These are phyloP conservation scores for Mus caroli DNA, from an alignment of 2,797 vertebrate genomes.

Conservation along the genomic window DNA sequence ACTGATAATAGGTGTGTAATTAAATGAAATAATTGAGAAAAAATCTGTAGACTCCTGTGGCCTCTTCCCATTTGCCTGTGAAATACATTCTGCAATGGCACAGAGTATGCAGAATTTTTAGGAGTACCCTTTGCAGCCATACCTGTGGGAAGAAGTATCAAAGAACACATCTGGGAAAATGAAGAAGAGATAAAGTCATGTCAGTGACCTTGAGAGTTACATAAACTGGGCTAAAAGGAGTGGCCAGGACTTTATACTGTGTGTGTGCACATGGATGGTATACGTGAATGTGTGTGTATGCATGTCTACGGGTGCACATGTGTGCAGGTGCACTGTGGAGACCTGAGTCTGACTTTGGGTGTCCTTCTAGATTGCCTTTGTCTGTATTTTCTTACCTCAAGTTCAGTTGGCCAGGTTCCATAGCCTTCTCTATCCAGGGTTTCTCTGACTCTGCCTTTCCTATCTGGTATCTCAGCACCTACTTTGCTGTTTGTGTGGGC, in stretches of 20 bases:
- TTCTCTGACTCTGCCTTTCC: background rate
- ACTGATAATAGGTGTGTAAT: background rate
- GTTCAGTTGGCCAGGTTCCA: background rate
- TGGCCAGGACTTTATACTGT: background rate
- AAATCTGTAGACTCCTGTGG: constrained; percentile 40
- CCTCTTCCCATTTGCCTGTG: background rate
- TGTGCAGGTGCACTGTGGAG: background rate
- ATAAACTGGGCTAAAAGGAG: background rate
- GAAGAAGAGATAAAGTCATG: background rate
- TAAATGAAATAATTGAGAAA: background rate
- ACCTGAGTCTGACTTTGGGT: background rate
- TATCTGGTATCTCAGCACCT: no score
- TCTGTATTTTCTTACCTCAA: background rate
- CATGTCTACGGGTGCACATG: background rate
- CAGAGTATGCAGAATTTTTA: background rate
- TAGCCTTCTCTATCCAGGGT: background rate
- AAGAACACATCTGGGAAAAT: background rate
- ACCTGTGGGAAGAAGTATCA: background rate
- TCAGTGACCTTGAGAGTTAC: background rate
- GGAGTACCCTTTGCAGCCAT: background rate
- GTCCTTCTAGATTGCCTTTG: background rate
- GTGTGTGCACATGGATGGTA: background rate
- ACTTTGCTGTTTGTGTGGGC: background rate
- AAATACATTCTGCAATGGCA: background rate
- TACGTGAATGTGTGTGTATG: no score